phyloP scores from a whole-genome alignment of 2,113 vertebrate species.

The Raja brachyura region DNA sequence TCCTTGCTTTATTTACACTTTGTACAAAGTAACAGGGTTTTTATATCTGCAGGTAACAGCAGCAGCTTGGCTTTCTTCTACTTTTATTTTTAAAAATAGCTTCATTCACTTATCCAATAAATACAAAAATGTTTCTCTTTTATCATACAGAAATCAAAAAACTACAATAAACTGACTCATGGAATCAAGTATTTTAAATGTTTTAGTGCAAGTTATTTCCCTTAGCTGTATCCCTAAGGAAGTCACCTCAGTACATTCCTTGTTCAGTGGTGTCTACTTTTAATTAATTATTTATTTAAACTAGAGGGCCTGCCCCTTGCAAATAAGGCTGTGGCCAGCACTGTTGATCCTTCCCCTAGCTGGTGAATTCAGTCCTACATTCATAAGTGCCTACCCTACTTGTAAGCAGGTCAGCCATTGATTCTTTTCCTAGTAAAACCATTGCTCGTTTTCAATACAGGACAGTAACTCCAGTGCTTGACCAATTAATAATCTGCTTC shows the following conservation, averaged over 20 bases:
- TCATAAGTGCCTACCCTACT: conserved; percentile 62
- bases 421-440: conserved; percentile 59
- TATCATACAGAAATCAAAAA: conserved; percentile 95
- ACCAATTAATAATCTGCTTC: conserved; percentile 42
- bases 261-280: conserved; percentile 99
- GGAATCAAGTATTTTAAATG: conserved; percentile 95
- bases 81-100: conserved; percentile 88
- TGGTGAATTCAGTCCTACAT: conserved; percentile 91
- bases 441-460: conserved; percentile 63
- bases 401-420: conserved; percentile 47
- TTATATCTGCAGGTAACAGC: conserved; percentile 81
- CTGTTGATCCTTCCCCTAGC: conserved; percentile 85
- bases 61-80: conserved; percentile 87
- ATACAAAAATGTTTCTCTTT: conserved; percentile 94
- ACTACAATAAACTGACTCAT: conserved; percentile 99
- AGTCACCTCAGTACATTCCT: conserved; percentile 98
- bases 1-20: conserved; percentile 76
- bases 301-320: conserved; percentile 93
- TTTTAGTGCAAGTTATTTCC: conserved; percentile 98
- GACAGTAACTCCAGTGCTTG: conserved; percentile 61
- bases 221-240: conserved; percentile 92
- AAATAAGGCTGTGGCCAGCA: conserved; percentile 92
- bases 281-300: conserved; percentile 63
- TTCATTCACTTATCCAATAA: conserved; percentile 99
- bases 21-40: conserved; percentile 97